Evolutionary conservation across 2,888 invertebrate genomes (phyloP), one percentile per base, ranked within the genome.

Genomic region (Drosophila lacicola): DNA sequence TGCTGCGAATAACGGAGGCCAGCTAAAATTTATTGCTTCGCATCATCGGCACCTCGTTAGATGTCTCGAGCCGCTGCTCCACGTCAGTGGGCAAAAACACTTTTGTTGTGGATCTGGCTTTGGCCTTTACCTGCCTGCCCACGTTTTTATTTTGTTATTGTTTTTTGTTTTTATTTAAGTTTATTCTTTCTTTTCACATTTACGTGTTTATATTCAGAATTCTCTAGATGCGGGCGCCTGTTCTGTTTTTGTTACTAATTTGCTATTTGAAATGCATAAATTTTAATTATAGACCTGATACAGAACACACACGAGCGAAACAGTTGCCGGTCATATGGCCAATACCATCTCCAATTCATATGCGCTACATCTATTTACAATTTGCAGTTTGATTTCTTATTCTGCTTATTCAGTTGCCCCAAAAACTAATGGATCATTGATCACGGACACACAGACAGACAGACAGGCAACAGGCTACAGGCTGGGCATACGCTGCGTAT

Each of bases 1-100:
- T 77, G 78, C 82, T 87, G 84, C 46, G 87, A 86, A 82, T 61
- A 88, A 89, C 79, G 80, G 74, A 83, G 81, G 76, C 77, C 77
- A 78, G 73, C 68, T 68, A 74, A 88, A 90, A 90, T 90, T 90
- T 90, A 90, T 90, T 90, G 89, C 78, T 84, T 80, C 85, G 89
- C 70, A 90, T 90, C 90, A 90, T 72, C 90, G 78, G 74, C 90
- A 90, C 90, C 90, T 90, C 90, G 80, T 90, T 83, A 77, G 78
- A 84, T 81, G 70, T 78, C 73, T 67, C 74, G 66, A 78, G 63
- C 47, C 64, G 57, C 54, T 56, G 75, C 78, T 66, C 47, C 70
- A 73, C 84, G 76, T 80, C 76, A 74, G 64, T 74, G 58, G 55
- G 53, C 29, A 41, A 19, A 29, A 37, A 19, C 34, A 29, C 29